Conservation (phyloP, 2,797 vertebrate genomes). For the Enteromius mattozi region DNA sequence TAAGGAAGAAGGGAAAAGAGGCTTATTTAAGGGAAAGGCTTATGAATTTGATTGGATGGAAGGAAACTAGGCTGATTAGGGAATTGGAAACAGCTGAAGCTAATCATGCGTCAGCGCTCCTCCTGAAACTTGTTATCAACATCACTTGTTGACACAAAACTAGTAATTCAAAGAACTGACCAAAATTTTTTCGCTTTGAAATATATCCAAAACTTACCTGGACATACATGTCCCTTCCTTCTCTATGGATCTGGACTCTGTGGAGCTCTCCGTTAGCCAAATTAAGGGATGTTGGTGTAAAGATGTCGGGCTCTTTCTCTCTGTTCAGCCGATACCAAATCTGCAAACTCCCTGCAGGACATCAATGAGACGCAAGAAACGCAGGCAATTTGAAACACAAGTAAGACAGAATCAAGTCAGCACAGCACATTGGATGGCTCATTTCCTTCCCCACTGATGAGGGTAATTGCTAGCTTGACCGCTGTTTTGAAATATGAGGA, state of each 20-base stretch:
- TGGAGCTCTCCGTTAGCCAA: constrained; percentile 83
- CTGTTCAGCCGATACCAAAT: constrained; percentile 80
- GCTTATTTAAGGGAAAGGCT: too few species aligned
- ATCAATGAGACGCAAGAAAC: constrained; percentile 24
- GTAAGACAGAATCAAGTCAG: constrained; percentile 15
- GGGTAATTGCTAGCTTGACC: constrained; percentile 46
- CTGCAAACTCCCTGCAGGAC: constrained; percentile 84
- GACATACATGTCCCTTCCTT: constrained; percentile 79
- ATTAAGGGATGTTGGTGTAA: constrained; percentile 77
- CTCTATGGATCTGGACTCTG: constrained; percentile 80
- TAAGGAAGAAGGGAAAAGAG: too few species aligned
- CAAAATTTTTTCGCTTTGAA: not conserved
- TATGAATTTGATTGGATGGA: too few species aligned
- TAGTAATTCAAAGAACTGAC: not conserved
- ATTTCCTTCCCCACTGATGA: constrained; percentile 31
- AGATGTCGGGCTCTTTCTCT: constrained; percentile 78
- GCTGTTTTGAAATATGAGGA: constrained; percentile 30
- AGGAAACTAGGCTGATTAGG: too few species aligned
- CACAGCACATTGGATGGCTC: constrained; percentile 13
- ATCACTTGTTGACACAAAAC: not conserved
- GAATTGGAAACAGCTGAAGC: too few species aligned
- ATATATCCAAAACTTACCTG: constrained; percentile 74
- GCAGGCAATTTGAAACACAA: constrained; percentile 12
- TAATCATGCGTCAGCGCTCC: too few species aligned
- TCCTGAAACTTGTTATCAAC: too few species aligned